Evolutionary conservation across 2,797 vertebrate genomes (phyloP).

Genomic region (Diceros bicornis): DNA sequence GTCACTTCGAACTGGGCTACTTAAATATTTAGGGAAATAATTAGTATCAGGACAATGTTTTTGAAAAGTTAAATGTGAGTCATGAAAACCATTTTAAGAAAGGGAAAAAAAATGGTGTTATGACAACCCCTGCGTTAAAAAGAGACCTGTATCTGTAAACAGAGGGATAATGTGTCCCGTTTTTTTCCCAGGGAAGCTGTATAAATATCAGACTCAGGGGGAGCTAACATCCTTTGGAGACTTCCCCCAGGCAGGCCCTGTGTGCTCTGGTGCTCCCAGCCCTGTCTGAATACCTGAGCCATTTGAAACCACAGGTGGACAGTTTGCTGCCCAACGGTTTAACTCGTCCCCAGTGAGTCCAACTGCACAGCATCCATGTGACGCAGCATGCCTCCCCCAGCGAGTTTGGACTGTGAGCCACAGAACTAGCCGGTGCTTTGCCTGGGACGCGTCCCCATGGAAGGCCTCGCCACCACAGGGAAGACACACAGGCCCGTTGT

Average conservation of each 20-base stretch:
- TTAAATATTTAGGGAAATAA: background rate
- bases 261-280: background rate
- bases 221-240: no score
- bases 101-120: background rate
- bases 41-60: background rate
- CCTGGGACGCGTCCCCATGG: background rate
- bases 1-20: rapidly evolving
- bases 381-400: background rate
- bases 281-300: background rate
- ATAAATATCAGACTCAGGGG: rapidly evolving
- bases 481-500: rapidly evolving
- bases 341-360: background rate
- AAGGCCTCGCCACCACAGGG: background rate
- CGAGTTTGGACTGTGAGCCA: background rate
- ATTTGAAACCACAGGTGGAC: rapidly evolving
- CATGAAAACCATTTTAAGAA: background rate
- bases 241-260: background rate
- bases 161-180: rapidly evolving
- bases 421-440: no score
- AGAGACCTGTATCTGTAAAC: background rate
- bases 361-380: no score
- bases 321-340: background rate
- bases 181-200: background rate
- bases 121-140: background rate
- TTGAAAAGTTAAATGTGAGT: background rate